Percentiles rank a stretch among this genome's conserved stretches.
phyloP scores from a whole-genome alignment of 2,888 invertebrate species.

The Hypolimnas misippus region DNA sequence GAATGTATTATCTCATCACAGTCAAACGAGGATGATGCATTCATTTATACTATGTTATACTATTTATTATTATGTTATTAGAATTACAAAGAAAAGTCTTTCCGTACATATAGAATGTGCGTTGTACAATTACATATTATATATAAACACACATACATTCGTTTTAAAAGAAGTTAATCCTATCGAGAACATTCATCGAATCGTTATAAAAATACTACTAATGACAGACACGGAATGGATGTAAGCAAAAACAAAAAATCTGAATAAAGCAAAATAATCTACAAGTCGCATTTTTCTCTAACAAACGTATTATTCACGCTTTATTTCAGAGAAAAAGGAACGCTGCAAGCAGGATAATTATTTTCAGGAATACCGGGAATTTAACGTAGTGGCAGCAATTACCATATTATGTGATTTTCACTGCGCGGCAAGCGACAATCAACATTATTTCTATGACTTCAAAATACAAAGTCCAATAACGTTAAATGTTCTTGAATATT shows the following conservation, averaged over 20 bases:
- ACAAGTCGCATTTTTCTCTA: slow-evolving; percentile 19
- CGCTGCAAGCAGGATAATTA: slow-evolving; percentile 37
- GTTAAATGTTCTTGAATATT: slow-evolving; percentile 15
- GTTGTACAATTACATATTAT: too few species aligned
- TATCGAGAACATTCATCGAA: too few species aligned
- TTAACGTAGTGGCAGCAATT: slow-evolving; percentile 37
- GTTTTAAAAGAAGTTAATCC: too few species aligned
- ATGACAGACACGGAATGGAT: not conserved
- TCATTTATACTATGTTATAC: too few species aligned
- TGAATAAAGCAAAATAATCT: slow-evolving; percentile 5
- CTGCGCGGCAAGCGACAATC: slow-evolving; percentile 25
- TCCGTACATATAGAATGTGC: too few species aligned
- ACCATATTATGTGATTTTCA: slow-evolving; percentile 39
- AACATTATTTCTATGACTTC: slow-evolving; percentile 19
- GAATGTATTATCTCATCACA: too few species aligned
- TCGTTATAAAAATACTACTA: not conserved
- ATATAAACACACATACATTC: too few species aligned
- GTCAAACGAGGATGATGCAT: too few species aligned
- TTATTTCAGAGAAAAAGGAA: slow-evolving; percentile 26
- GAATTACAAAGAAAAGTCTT: too few species aligned
- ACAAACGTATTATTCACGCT: slow-evolving; percentile 30
- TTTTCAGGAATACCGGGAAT: slow-evolving; percentile 38
- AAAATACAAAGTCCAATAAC: slow-evolving; percentile 30
- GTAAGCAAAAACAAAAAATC: slow-evolving; percentile 6
- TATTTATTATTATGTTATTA: too few species aligned